Conservation (phyloP, 1,140 invertebrate species). For the Xylocopa sonorina region DNA sequence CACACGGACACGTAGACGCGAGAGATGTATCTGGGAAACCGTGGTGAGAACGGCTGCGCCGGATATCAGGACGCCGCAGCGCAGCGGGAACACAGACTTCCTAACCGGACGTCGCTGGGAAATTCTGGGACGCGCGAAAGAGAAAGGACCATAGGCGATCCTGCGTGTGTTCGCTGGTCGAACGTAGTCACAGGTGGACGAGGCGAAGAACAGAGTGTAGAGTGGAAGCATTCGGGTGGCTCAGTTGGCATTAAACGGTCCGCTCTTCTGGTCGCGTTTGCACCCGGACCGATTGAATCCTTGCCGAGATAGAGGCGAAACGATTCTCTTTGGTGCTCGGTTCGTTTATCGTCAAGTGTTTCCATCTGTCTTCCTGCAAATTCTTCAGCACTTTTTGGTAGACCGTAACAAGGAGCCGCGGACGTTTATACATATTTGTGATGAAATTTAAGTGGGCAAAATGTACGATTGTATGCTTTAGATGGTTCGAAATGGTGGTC, state of each 20-base stretch:
- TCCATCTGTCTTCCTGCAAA: too few species aligned
- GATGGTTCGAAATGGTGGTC: neutral
- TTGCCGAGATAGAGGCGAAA: conserved; percentile 55
- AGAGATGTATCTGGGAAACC: neutral
- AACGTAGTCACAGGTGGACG: neutral
- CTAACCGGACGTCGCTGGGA: conserved; percentile 37
- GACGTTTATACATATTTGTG: too few species aligned
- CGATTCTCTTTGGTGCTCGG: neutral
- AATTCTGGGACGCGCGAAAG: conserved; percentile 38
- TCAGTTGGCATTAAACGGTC: conserved; percentile 50
- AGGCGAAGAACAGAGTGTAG: neutral
- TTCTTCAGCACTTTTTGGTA: too few species aligned
- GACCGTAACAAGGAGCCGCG: too few species aligned
- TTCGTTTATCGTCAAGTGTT: conserved; percentile 8
- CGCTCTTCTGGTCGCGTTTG: conserved; percentile 1
- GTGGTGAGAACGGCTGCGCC: conserved; percentile 14
- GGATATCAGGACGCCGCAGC: conserved; percentile 37
- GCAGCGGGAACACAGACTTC: conserved; percentile 34
- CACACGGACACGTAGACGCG: neutral
- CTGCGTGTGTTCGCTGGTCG: neutral
- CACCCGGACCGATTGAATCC: conserved; percentile 68
- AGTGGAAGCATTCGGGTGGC: conserved; percentile 37
- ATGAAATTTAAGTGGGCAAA: too few species aligned
- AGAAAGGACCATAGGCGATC: conserved; percentile 7
- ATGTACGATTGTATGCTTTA: too few species aligned